Percentiles rank a stretch among this genome's conserved stretches.
These are phyloP conservation scores for Microchrysa polita DNA, from an alignment of 2,888 invertebrate species.

Conservation along the genomic window DNA sequence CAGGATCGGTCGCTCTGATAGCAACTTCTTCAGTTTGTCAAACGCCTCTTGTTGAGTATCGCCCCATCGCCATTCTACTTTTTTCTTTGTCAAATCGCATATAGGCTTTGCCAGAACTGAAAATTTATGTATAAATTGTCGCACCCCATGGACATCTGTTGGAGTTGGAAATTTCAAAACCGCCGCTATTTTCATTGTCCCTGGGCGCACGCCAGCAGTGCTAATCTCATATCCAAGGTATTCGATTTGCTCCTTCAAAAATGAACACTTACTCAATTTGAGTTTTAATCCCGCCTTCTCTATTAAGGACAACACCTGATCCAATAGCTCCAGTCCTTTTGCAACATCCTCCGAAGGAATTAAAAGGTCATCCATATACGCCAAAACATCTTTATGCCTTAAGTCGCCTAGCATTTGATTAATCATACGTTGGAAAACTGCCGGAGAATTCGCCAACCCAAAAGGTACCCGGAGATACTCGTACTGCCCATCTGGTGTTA, in stretches of 20 bases:
- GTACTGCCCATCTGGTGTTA: slow-evolving; percentile 52
- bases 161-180: slow-evolving; percentile 9
- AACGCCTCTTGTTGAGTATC: slow-evolving; percentile 14
- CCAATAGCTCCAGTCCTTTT: slow-evolving; percentile 40
- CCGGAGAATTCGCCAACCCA: slow-evolving; percentile 46
- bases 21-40: not conserved
- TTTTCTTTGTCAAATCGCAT: not conserved
- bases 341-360: slow-evolving; percentile 30
- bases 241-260: slow-evolving; percentile 44
- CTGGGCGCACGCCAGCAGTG: too few relatives aligned
- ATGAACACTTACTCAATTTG: slow-evolving; percentile 46
- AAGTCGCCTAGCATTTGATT: slow-evolving; percentile 37
- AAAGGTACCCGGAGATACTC: slow-evolving; percentile 45
- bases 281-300: slow-evolving; percentile 40
- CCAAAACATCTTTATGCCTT: slow-evolving; percentile 20
- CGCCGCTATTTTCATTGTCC: slow-evolving; percentile 1
- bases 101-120: not conserved
- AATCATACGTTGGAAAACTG: slow-evolving; percentile 47
- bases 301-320: slow-evolving; percentile 36
- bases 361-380: slow-evolving; percentile 47
- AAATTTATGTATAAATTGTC: slow-evolving; percentile 11
- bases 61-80: not conserved
- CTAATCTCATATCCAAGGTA: slow-evolving; percentile 45
- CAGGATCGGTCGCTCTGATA: not conserved
- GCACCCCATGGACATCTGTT: slow-evolving; percentile 5